These are phyloP conservation scores for Hyla sarda DNA, from an alignment of 2,113 vertebrate genomes.

Conservation along the genomic window DNA sequence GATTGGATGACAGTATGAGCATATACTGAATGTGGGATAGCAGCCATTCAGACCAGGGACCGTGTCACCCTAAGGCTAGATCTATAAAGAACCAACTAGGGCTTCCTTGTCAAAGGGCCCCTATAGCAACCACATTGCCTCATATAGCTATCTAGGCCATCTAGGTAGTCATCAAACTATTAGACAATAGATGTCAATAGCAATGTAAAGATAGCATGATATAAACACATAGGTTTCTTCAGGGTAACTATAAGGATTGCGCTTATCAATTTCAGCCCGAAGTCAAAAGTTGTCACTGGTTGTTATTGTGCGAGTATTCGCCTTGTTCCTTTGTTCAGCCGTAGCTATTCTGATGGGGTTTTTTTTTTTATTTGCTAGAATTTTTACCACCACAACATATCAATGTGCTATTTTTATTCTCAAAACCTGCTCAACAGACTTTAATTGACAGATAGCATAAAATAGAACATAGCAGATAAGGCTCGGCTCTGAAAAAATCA, in stretches of 20 bases:
- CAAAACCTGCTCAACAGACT: not conserved
- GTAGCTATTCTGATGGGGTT: constrained; percentile 1
- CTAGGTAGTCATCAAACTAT: no score
- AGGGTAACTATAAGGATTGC: not conserved
- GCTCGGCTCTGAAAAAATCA: not conserved
- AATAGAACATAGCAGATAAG: not conserved
- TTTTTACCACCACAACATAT: not conserved
- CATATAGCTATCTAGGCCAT: no score
- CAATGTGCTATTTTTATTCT: not conserved
- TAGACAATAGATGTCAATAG: not conserved
- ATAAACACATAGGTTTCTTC: not conserved
- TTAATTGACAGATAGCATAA: not conserved
- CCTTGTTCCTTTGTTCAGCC: not conserved
- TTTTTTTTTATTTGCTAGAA: constrained; percentile 18
- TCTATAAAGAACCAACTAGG: no score
- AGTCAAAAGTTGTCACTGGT: not conserved
- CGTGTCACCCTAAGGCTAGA: no score
- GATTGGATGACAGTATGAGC: no score
- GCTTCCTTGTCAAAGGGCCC: no score
- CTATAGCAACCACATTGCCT: no score
- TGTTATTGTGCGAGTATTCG: not conserved
- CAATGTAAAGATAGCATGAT: no score
- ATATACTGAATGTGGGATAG: no score
- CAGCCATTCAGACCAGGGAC: no score
- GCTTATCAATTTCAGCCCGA: constrained; percentile 3